Conservation (phyloP, 2,113 vertebrate genomes). For the Apodemus sylvaticus region DNA sequence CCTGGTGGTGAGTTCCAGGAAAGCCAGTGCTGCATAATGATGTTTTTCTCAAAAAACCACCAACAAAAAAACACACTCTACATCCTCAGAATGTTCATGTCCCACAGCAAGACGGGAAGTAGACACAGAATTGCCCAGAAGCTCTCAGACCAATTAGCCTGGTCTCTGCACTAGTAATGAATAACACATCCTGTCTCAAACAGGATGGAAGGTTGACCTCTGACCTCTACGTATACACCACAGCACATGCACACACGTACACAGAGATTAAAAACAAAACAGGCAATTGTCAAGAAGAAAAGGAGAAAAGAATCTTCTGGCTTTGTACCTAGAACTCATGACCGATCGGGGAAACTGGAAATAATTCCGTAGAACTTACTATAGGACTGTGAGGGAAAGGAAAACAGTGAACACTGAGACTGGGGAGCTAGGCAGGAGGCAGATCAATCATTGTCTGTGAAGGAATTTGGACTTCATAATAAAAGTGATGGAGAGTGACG, state of each 20-base stretch:
- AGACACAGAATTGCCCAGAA: neutral
- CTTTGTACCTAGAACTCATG: neutral
- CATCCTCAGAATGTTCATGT: neutral
- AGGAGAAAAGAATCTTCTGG: slow-evolving; percentile 7
- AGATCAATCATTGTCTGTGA: slow-evolving; percentile 19
- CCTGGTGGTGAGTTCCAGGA: neutral
- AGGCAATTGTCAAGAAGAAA: neutral
- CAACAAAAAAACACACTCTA: neutral
- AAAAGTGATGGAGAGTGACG: neutral
- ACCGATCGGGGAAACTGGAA: neutral
- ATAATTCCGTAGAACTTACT: neutral
- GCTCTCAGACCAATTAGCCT: neutral
- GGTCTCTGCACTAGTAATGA: no score
- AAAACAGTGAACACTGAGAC: neutral
- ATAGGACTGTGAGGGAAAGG: neutral
- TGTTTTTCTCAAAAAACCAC: neutral
- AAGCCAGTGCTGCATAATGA: neutral
- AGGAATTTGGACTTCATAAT: slow-evolving; percentile 22
- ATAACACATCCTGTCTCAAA: neutral
- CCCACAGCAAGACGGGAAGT: neutral
- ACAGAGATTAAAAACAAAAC: neutral
- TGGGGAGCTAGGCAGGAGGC: neutral
- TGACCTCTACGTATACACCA: neutral
- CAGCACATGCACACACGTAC: neutral
- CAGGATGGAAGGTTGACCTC: neutral